phyloP scores from a whole-genome alignment of 1,140 invertebrate species.

The Drosophila kepulauana region DNA sequence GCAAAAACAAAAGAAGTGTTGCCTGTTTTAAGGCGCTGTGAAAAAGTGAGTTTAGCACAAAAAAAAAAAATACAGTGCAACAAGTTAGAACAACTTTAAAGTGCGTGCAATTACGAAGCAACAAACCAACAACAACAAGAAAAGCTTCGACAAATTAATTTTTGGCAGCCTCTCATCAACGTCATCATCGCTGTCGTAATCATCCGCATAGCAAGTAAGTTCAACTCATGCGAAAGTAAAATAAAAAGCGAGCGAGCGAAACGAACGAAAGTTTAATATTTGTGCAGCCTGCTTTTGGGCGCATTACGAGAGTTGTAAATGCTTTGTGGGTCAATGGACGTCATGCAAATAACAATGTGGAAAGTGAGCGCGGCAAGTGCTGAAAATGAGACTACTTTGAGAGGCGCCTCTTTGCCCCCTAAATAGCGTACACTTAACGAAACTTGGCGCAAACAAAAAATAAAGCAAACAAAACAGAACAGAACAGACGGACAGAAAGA shows the following conservation, averaged over 20 bases:
- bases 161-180: neutral
- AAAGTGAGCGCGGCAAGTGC: constrained; percentile 10
- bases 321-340: constrained; percentile 68
- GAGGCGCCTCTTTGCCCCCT: constrained; percentile 15
- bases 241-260: constrained; percentile 30
- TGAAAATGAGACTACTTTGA: neutral
- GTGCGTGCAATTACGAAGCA: constrained; percentile 34
- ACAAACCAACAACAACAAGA: constrained; percentile 2
- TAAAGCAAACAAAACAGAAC: constrained; percentile 15
- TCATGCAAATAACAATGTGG: constrained; percentile 39
- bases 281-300: constrained; percentile 52
- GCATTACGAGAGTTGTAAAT: constrained; percentile 19
- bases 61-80: constrained; percentile 48
- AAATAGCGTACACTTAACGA: constrained; percentile 39
- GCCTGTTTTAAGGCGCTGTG: constrained; percentile 3
- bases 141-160: constrained; percentile 2
- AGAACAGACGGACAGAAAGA: constrained; percentile 21
- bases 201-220: constrained; percentile 19
- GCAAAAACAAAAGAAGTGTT: constrained; percentile 23
- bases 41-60: neutral
- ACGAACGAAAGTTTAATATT: constrained; percentile 40
- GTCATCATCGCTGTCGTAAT: neutral
- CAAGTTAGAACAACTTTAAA: constrained; percentile 57
- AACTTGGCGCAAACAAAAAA: constrained; percentile 6
- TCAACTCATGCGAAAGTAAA: constrained; percentile 21